These are phyloP conservation scores for Oeneis ivallda DNA, from an alignment of 2,888 invertebrate species.

Conservation along the genomic window DNA sequence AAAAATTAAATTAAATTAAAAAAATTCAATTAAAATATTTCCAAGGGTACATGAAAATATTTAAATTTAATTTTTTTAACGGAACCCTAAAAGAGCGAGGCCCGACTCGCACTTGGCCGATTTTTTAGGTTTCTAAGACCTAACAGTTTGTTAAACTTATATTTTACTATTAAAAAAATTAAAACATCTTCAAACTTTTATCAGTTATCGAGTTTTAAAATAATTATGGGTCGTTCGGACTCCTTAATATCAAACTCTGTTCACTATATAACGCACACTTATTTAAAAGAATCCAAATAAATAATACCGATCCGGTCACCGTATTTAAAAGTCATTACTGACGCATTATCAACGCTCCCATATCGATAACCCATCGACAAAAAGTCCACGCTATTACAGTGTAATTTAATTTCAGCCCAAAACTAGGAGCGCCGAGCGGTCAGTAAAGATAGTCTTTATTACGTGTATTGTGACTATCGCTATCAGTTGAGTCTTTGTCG, in stretches of 20 bases:
- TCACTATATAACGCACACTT: conserved; percentile 42
- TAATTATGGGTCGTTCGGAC: conserved; percentile 44
- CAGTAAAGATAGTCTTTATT: conserved; percentile 51
- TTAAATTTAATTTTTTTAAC: too few species aligned
- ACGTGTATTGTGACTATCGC: conserved; percentile 38
- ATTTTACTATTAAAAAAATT: too few species aligned
- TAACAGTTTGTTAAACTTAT: too few species aligned
- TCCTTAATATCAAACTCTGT: conserved; percentile 49
- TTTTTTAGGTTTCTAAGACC: too few species aligned
- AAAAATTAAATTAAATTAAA: too few species aligned
- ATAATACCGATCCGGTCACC: too few species aligned
- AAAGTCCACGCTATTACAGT: conserved; percentile 64
- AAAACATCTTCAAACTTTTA: too few species aligned
- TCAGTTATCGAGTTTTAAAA: neutral
- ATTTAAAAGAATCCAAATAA: too few species aligned
- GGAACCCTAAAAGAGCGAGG: too few species aligned
- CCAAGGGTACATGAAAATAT: too few species aligned
- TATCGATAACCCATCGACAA: conserved; percentile 77
- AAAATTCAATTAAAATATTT: too few species aligned
- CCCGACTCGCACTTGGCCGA: too few species aligned
- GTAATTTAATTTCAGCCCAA: conserved; percentile 75
- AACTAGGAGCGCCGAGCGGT: conserved; percentile 73
- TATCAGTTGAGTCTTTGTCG: conserved; percentile 1
- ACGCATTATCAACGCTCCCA: conserved; percentile 64
- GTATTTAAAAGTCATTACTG: conserved; percentile 60